These are phyloP conservation scores for Anomalospiza imberbis DNA, from an alignment of 2,797 vertebrate genomes.

Conservation along the genomic window DNA sequence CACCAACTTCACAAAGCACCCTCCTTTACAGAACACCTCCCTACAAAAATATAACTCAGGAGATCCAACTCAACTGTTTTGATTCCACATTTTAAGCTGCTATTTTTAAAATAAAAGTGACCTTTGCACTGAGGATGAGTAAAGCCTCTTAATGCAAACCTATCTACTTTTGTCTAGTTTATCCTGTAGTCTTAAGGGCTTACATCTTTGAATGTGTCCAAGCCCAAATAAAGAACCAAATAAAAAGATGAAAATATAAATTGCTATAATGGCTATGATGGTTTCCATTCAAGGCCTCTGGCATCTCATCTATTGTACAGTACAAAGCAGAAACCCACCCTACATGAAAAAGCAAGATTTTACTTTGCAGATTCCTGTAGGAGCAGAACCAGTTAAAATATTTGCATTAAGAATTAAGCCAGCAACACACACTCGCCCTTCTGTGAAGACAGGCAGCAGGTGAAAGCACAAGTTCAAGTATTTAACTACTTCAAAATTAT, in stretches of 20 bases:
- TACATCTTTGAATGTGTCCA: constrained; percentile 35
- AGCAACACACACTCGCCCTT: neutral
- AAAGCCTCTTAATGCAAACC: constrained; percentile 56
- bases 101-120: constrained; percentile 59
- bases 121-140: constrained; percentile 45
- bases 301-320: neutral
- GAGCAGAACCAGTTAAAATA: neutral
- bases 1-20: neutral
- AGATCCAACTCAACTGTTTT: neutral
- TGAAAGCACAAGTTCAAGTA: neutral
- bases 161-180: constrained; percentile 54
- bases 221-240: constrained; percentile 50
- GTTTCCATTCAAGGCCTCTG: neutral
- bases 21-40: neutral
- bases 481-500: neutral
- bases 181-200: constrained; percentile 59
- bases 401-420: neutral
- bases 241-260: constrained; percentile 14
- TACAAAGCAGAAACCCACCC: neutral
- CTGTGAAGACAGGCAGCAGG: neutral
- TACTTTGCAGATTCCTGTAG: neutral
- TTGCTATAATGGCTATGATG: neutral
- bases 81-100: constrained; percentile 35
- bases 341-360: neutral
- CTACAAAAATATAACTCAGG: neutral